Evolutionary conservation across 2,113 vertebrate genomes (phyloP).

Genomic region (Ailuropoda melanoleuca): DNA sequence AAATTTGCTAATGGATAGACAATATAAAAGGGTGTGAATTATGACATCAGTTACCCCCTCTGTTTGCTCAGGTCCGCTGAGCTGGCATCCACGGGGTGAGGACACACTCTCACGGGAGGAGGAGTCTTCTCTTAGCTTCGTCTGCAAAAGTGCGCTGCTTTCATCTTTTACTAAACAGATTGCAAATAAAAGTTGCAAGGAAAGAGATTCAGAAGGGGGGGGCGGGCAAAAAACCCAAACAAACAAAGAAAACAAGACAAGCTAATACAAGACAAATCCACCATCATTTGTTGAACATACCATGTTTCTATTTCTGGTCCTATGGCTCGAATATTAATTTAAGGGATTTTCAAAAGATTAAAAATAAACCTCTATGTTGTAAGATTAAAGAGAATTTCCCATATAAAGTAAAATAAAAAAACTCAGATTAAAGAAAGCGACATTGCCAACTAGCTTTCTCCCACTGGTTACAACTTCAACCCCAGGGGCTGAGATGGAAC

Average conservation of each 20-base stretch:
- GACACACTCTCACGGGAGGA: fast-evolving
- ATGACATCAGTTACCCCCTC: background rate
- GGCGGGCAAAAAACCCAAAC: background rate
- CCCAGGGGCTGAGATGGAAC: background rate
- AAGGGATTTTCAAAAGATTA: slow-evolving; percentile 8
- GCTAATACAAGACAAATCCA: background rate
- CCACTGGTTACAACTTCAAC: background rate
- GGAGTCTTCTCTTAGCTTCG: background rate
- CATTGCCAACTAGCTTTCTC: background rate
- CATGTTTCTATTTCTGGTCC: slow-evolving; percentile 16
- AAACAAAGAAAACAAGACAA: background rate
- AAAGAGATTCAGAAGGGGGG: background rate
- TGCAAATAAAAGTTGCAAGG: background rate
- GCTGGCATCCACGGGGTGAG: too few relatives aligned
- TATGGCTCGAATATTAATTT: background rate
- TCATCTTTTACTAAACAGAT: background rate
- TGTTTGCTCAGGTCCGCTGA: background rate
- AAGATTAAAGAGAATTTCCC: slow-evolving; percentile 41
- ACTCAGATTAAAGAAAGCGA: background rate
- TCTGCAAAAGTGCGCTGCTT: background rate
- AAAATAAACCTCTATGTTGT: background rate
- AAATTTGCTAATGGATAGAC: background rate
- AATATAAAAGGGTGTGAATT: background rate
- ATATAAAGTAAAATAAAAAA: background rate
- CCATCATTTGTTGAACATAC: background rate